Evolutionary conservation across 2,113 vertebrate genomes (phyloP).

Genomic region (Centropus bengalensis): DNA sequence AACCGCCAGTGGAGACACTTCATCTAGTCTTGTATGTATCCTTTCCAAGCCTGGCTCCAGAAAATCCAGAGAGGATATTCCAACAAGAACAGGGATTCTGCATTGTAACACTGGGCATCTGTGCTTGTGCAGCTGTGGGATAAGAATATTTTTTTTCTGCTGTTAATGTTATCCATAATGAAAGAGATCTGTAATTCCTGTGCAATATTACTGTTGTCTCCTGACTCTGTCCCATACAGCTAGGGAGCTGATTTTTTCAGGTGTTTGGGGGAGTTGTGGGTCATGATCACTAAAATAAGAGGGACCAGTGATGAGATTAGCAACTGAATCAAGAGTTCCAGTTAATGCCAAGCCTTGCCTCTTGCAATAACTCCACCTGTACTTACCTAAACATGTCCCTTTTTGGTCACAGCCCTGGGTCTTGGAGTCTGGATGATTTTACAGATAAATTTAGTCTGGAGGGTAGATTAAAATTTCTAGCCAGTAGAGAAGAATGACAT

Average conservation of each 20-base stretch:
- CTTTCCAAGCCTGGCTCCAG: not conserved
- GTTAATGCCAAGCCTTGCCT: not conserved
- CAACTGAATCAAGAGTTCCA: not conserved
- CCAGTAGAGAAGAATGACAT: not conserved
- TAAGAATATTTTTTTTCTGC: not conserved
- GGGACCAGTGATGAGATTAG: not conserved
- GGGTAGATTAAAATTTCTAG: not conserved
- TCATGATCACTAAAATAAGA: not conserved
- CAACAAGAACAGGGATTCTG: not conserved
- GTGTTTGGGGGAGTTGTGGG: not conserved
- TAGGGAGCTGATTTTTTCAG: not conserved
- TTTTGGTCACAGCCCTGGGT: not conserved
- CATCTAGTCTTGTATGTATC: not conserved
- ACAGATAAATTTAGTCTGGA: constrained; percentile 5
- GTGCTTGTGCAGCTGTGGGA: not conserved
- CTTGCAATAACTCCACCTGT: not conserved
- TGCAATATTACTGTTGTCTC: not conserved
- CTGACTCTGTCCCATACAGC: not conserved
- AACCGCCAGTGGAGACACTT: not conserved
- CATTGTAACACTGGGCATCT: not conserved
- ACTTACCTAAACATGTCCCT: not conserved
- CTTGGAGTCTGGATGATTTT: not conserved
- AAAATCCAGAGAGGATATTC: not conserved
- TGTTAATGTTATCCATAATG: not conserved
- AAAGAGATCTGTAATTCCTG: not conserved